Evolutionary conservation across 2,797 vertebrate genomes (phyloP), one percentile per base, ranked within the genome.

Genomic region (Betta splendens): DNA sequence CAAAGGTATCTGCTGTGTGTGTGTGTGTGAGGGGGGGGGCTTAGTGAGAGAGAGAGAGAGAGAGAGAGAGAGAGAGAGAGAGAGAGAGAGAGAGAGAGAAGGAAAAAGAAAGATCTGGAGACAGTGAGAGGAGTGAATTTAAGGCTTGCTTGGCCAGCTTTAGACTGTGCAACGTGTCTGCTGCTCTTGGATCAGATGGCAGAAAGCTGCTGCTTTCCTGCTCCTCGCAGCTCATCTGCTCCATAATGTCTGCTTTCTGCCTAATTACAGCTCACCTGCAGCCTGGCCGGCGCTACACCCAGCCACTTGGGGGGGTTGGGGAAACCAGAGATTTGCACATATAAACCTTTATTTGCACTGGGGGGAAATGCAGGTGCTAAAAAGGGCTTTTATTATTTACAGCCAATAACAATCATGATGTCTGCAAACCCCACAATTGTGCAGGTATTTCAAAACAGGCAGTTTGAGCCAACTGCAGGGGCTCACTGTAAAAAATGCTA

Each of bases 161-260:
- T 54, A 87, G 81, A 84, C 81, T 85, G 67, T 87, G 85, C 89
- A 87, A 90, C 89, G 89, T 90, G 89, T 89, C 87, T 86, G 77
- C 80, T 85, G 79, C 65, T 73, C 72, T 5, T 62, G 80, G 84
- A 82, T 86, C 84, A 83, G 82, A 88, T 86, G 77, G 71, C 74
- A 70, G 50, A 82, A 68, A 69, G 69, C 77, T 73, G 67, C 77
- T 69, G 49, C 51, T 57, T 36, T 55, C 55, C 31, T 47, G 80
- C 72, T 82, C 75, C 71, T 73, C 74, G 68, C 77, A 62, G 75
- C 73, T 80, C 82, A 62, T 80, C 82, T 81, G 68, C 78, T 73
- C 68, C 56, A 64, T 81, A 85, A 87, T 85, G 79, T 77, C 75
- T 79, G 80, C 69, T 74, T 79, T 77, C 69, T 68, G 79, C 55